Base-by-base conservation (phyloP, 2,797 vertebrate species). In the Mus minutoides region DNA sequence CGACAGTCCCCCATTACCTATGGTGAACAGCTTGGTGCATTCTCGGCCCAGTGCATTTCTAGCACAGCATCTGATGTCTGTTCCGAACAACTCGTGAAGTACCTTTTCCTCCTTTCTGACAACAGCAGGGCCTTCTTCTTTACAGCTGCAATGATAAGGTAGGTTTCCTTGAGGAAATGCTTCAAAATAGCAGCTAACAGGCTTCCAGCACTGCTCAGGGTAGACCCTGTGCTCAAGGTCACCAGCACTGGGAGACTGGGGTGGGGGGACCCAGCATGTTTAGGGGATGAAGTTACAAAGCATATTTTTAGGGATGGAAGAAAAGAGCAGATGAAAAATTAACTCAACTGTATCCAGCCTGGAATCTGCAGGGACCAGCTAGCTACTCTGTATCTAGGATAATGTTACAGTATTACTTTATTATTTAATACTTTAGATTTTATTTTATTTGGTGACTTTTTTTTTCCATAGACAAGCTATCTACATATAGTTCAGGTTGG, bases 51-150 rank as follows among this genome's bases (percentile, higher is more conserved):
- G 97, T n/a, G 71, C 54, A 62, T 99, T 99, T 40, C 46, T 97
- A 34, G 99, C 99, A 98, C 99, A 99, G 96, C 99, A 99, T 94
- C 96, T 97, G 88, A 99, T 98, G 93, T 98, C 93, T 92, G 95
- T 91, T 67, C 92, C 97, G 96, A 98, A 98, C 26, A 98, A 93
- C 79, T 97, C 92, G 24, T 22, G 71, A 67, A 97, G 96, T 13
- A 93, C 93, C 40, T 96, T 97, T 91, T 97, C 95, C 80, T 92
- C 95, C 52, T 90, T 96, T 43, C 56, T 94, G 56, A 91, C 26
- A 79, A 93, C 87, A 86, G 92, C 86, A 60, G 76, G 58, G 14
- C n/a, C 96, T 94, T 96, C 97, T 82, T 97, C 96, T 95, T 96
- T 96, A 96, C 98, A 99, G 83, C 99, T 99, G 97, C 95, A 98